Base-by-base conservation (phyloP, 2,113 vertebrate genomes). In the Panthera uncia region DNA sequence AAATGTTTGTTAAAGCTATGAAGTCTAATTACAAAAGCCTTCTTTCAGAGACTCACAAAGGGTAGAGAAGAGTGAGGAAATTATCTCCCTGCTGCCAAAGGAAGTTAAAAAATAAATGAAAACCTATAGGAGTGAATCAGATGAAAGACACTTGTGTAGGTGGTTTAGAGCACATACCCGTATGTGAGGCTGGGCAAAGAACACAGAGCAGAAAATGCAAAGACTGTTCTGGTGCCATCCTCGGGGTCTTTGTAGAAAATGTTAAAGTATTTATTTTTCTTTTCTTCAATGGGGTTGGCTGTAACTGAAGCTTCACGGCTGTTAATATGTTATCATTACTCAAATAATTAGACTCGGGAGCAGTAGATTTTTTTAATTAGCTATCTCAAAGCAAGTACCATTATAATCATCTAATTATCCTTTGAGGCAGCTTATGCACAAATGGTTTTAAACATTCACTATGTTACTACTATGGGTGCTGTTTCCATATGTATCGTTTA, bases 401-500 rank as follows among this genome's bases (percentile, higher is more conserved):
- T 97, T 98, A 94, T 97, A 98, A 98, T 98, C 48, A 98, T 97
- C 89, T 98, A 98, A 98, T 98, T 98, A 98, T 96, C 66, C 91
- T 98, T 91, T 96, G 89, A 98, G 95, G 90, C 50, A 97, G 93
- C 66, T 98, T 98, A 89, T 71, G 65, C 68, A 95, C 84, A 98
- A 97, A 98, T 80, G 57, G 41, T 48, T 97, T 98, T 97, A 97
- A 97, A 95, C 73, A 94, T 84, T 98, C 93, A 93, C 87, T 85
- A 41, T 41, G 87, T 98, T 91, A 61, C 27, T 96, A 86, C 91
- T 73, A 94, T 79, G 81, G 97, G 45, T 48, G 91, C 87, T 96
- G 48, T 88, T 79, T 97, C 86, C 81, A 38, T 95, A 95, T 91
- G 93, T 92, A 96, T 21, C 94, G 21, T 85, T 87, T 19, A 78